Evolutionary conservation across 2,888 invertebrate species (phyloP).

Genomic region (Candidula unifasciata): DNA sequence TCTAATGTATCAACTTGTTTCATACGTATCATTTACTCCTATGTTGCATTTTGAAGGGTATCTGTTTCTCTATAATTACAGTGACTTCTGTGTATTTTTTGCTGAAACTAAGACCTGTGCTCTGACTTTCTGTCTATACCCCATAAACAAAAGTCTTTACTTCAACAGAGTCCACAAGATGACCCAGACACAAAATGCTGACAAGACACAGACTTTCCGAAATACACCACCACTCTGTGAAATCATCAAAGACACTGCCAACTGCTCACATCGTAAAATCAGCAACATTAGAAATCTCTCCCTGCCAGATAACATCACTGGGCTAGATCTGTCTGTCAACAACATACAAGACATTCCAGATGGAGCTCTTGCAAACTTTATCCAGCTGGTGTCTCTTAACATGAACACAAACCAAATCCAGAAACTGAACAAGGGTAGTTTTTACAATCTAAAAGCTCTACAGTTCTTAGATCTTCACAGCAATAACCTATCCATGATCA

Average conservation of each 20-base stretch:
- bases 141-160: too few species aligned
- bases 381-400: background rate
- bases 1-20: too few species aligned
- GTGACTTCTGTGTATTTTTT: too few species aligned
- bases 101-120: too few species aligned
- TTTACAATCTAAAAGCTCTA: background rate
- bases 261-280: constrained; percentile 10
- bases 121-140: too few species aligned
- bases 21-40: too few species aligned
- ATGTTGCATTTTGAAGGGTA: too few species aligned
- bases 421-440: background rate
- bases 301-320: background rate
- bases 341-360: background rate
- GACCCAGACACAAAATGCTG: too few species aligned
- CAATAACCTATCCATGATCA: constrained; percentile 13
- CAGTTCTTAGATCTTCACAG: background rate
- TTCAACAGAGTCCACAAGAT: too few species aligned
- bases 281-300: background rate
- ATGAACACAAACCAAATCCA: background rate
- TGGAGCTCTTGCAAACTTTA: background rate
- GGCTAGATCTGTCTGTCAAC: constrained; percentile 22
- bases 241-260: background rate
- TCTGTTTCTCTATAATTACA: too few species aligned
- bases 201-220: too few species aligned
- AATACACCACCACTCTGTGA: too few species aligned